phyloP scores from a whole-genome alignment of 2,797 vertebrate genomes.

The Pterois miles region DNA sequence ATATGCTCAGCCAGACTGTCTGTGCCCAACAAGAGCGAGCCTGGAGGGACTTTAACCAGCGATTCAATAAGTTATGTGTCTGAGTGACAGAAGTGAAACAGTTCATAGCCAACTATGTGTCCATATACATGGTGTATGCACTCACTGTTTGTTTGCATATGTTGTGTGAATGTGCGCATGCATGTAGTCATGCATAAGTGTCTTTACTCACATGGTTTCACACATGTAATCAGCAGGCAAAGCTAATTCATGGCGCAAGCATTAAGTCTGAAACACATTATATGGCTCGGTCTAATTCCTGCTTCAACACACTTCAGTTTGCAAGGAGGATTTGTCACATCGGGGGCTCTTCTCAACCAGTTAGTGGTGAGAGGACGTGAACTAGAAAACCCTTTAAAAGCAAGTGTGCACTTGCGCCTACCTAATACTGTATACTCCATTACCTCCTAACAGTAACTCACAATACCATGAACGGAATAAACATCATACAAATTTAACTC shows the following conservation, averaged over 20 bases:
- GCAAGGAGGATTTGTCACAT: neutral
- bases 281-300: neutral
- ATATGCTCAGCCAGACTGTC: constrained; percentile 65
- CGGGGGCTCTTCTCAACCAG: neutral
- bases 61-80: constrained; percentile 45
- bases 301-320: neutral
- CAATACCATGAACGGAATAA: neutral
- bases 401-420: constrained; percentile 8
- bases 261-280: neutral
- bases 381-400: constrained; percentile 17
- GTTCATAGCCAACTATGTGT: constrained; percentile 14
- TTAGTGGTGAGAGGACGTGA: constrained; percentile 14
- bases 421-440: constrained; percentile 35
- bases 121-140: neutral
- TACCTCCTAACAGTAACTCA: constrained; percentile 18
- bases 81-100: constrained; percentile 8
- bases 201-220: neutral
- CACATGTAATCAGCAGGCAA: neutral
- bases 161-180: neutral
- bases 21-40: constrained; percentile 56
- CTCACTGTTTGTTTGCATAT: neutral
- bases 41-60: constrained; percentile 53
- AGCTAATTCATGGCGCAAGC: neutral
- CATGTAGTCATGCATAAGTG: neutral
- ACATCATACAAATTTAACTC: constrained; percentile 32